Evolutionary conservation across 2,888 invertebrate genomes (phyloP).

Genomic region (Terebella lapidaria): DNA sequence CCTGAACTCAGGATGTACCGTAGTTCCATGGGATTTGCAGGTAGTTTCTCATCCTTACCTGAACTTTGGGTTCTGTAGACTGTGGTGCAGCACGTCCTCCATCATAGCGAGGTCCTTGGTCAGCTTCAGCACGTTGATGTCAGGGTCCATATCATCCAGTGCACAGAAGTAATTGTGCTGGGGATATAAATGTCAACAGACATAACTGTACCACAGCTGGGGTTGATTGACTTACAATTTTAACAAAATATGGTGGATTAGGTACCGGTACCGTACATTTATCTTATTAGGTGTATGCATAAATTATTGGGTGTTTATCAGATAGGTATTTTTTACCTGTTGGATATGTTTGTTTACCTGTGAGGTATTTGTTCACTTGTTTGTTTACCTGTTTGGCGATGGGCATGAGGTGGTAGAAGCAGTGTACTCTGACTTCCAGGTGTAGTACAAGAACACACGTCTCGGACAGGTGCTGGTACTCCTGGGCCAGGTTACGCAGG

Average conservation of each 20-base stretch:
- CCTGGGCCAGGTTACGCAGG: constrained; percentile 21
- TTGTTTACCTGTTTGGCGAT: constrained; percentile 47
- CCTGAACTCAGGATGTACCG: too few relatives aligned
- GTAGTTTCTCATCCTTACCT: constrained; percentile 59
- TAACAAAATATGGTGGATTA: too few relatives aligned
- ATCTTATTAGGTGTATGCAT: too few relatives aligned
- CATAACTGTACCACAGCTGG: too few relatives aligned
- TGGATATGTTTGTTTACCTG: too few relatives aligned
- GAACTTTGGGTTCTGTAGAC: constrained; percentile 72
- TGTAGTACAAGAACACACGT: constrained; percentile 80
- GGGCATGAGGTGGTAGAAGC: constrained; percentile 83
- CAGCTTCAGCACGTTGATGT: constrained; percentile 71
- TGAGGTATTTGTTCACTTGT: too few relatives aligned
- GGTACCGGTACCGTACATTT: too few relatives aligned
- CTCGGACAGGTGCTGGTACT: constrained; percentile 25
- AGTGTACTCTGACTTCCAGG: constrained; percentile 90
- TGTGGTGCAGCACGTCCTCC: constrained; percentile 71
- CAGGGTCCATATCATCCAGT: constrained; percentile 72
- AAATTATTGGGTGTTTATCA: too few relatives aligned
- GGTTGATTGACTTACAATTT: too few relatives aligned
- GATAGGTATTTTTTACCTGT: too few relatives aligned
- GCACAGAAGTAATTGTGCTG: constrained; percentile 53
- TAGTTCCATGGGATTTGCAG: too few relatives aligned
- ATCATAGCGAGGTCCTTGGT: constrained; percentile 73
- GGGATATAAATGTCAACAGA: not conserved